Evolutionary conservation across 1,140 invertebrate species (phyloP), one percentile per base, ranked within the genome.

Genomic region (Drosophila simulans): DNA sequence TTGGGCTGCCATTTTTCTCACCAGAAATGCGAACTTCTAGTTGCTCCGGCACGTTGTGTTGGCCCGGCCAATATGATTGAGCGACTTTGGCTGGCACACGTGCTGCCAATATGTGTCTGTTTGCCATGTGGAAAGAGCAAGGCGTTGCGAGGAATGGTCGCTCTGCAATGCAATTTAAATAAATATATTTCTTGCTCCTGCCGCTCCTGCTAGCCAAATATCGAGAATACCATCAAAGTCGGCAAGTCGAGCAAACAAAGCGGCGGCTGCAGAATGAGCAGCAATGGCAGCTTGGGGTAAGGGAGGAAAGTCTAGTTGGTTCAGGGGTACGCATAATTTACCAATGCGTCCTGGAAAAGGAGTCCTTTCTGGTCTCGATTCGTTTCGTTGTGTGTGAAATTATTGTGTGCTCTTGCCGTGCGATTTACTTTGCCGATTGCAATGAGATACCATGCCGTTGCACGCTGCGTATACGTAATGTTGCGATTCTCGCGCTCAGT

Each of bases 361-460:
- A 48, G 65, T 53, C 15, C 42, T 20, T 48, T 52, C 31, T 55
- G 46, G 37, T 56, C 25, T 15, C 39, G 39, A 43, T 66, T 55
- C 62, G 59, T 45, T 45, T 45, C 42, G 42, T 17, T 45, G 70
- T 80, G 66, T 45, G 56, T 42, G 53, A 77, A 84, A 84, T 80
- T 80, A 85, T 80, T 72, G 64, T 79, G 37, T 73, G 76, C 83
- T 77, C 79, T 75, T 86, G 55, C 83, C 51, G 75, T 78, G 62
- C 83, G 70, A 86, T 86, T 88, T 86, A 83, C 68, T 89, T 80
- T 77, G 60, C 80, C 76, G 71, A 68, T 89, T 77, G 66, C 84
- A 77, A 77, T 89, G 63, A 63, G 78, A 86, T 77, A 81, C 59
- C 64, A 63, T 56, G 57, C 46, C 46, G 46, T 55, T 48, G 39